Conservation (phyloP, 2,888 invertebrate species). For the Theretra japonica region DNA sequence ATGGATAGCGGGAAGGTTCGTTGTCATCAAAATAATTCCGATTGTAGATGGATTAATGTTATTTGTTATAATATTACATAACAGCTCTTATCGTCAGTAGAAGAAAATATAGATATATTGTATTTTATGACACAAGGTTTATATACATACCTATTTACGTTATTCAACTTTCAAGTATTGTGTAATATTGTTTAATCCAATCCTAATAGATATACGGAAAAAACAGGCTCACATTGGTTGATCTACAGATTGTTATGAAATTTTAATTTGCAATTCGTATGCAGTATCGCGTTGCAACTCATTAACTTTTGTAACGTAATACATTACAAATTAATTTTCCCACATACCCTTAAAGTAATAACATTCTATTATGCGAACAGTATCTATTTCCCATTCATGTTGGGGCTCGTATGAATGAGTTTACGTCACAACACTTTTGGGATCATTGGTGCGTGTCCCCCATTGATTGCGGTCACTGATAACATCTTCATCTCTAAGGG, state of each 20-base stretch:
- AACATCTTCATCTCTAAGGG: constrained; percentile 57
- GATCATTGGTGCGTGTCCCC: constrained; percentile 65
- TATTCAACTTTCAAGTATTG: too few species aligned
- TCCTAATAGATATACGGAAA: neutral
- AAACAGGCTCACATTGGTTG: neutral
- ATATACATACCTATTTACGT: too few species aligned
- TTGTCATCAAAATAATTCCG: neutral
- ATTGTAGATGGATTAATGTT: too few species aligned
- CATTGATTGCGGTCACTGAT: constrained; percentile 66
- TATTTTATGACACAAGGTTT: too few species aligned
- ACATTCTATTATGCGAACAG: constrained; percentile 79
- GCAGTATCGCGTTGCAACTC: constrained; percentile 53
- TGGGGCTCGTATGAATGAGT: constrained; percentile 71
- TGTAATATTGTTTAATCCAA: too few species aligned
- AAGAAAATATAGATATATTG: too few species aligned
- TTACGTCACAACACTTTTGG: constrained; percentile 77
- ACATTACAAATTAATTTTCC: constrained; percentile 82
- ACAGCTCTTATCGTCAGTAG: too few species aligned
- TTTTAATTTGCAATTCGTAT: constrained; percentile 46
- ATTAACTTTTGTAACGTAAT: constrained; percentile 58
- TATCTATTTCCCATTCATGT: constrained; percentile 77
- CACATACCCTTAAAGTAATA: constrained; percentile 83
- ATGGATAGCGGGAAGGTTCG: too few species aligned
- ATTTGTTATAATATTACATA: too few species aligned
- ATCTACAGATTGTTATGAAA: constrained; percentile 35